Evolutionary conservation across 30 jellyfish, hydroid and myxozoan genomes (phyloP).

Genomic region (Catostylus mosaicus): DNA sequence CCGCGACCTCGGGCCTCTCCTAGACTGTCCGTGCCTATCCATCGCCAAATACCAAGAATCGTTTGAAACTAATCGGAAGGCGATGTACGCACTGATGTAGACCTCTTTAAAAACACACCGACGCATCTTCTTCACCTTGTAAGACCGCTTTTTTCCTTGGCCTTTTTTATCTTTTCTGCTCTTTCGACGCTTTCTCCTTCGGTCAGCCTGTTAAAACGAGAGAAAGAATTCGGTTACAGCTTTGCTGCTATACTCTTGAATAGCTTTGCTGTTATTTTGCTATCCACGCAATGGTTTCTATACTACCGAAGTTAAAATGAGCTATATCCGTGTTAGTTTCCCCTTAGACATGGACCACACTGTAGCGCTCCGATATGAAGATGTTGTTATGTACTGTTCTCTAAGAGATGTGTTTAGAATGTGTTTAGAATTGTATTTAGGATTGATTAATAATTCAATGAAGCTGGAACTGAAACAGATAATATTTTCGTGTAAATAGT

Average conservation of each 20-base stretch:
- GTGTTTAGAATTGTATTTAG: too few species aligned
- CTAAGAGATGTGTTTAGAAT: too few species aligned
- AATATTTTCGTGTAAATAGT: not conserved
- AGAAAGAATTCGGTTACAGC: not conserved
- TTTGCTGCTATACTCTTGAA: too few species aligned
- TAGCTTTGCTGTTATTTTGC: too few species aligned
- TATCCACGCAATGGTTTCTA: too few species aligned
- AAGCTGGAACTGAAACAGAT: too few species aligned
- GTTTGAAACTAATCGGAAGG: constrained; percentile 47
- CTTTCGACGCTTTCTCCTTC: constrained; percentile 19
- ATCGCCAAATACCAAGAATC: constrained; percentile 70
- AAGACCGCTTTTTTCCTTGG: constrained; percentile 7
- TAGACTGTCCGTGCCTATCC: constrained; percentile 48
- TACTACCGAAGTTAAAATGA: too few species aligned
- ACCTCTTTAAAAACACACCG: constrained; percentile 64
- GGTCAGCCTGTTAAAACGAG: constrained; percentile 35
- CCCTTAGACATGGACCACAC: too few species aligned
- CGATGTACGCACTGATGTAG: constrained; percentile 51
- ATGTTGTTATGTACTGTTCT: too few species aligned
- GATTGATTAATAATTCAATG: too few species aligned
- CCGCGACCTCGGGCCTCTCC: constrained; percentile 31
- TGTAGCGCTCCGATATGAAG: too few species aligned
- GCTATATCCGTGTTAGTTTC: too few species aligned
- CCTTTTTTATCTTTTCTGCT: constrained; percentile 13
- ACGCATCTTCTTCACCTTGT: constrained; percentile 43